Conservation (phyloP, 2,888 invertebrate genomes). For the Epinotia nisella region DNA sequence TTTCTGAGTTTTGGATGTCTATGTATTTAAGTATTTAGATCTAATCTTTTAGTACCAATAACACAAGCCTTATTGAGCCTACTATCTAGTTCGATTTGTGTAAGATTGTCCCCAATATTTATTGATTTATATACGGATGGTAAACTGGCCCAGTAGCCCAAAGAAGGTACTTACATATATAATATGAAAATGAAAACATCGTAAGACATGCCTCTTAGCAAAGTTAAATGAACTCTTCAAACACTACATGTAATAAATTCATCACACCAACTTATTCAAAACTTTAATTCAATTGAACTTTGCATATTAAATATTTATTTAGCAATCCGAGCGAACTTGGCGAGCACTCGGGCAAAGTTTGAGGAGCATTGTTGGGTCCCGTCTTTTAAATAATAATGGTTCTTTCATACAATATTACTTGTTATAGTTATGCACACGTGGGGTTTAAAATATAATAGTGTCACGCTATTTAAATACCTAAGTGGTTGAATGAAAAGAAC, state of each 20-base stretch:
- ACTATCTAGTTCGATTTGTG: no score
- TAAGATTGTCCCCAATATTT: no score
- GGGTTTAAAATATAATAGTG: constrained; percentile 12
- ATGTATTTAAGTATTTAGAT: no score
- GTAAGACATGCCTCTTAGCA: no score
- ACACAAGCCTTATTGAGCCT: no score
- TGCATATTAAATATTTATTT: constrained; percentile 42
- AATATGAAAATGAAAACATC: no score
- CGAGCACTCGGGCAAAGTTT: constrained; percentile 39
- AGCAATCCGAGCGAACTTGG: constrained; percentile 34
- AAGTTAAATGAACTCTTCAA: constrained; percentile 13
- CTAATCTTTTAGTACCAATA: no score
- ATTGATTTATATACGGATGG: no score
- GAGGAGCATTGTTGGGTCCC: constrained; percentile 40
- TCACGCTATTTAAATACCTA: constrained; percentile 18
- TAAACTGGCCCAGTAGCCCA: not conserved
- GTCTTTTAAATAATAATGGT: constrained; percentile 43
- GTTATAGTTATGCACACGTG: constrained; percentile 24
- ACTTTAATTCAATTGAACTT: constrained; percentile 34
- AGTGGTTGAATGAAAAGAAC: constrained; percentile 8
- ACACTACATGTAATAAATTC: constrained; percentile 25
- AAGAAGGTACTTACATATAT: no score
- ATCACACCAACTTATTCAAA: constrained; percentile 29
- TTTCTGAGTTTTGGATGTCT: no score
- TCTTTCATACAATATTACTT: constrained; percentile 35